Percentiles rank a stretch among this genome's conserved stretches.
These are phyloP conservation scores for Balaenoptera acutorostrata DNA, from an alignment of 2,113 vertebrate species.

Conservation along the genomic window DNA sequence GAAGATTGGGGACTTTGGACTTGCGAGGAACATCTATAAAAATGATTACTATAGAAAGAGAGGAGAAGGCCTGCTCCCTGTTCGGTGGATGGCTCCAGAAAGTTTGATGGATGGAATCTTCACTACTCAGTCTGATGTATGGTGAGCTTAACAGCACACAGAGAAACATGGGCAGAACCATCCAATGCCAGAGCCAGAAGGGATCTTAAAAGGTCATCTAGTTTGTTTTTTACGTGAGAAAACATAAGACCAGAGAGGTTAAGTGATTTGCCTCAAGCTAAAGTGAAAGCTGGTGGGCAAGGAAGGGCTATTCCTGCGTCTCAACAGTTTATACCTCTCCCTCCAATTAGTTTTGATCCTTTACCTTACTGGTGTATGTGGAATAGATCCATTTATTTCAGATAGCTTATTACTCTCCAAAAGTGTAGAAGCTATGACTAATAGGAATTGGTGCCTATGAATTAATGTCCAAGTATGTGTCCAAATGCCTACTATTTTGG, in stretches of 20 bases:
- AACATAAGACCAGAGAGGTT: not conserved
- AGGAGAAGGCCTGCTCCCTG: constrained; percentile 84
- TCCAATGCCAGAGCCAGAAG: not conserved
- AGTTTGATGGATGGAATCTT: constrained; percentile 86
- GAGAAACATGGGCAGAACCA: not conserved
- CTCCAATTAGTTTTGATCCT: not conserved
- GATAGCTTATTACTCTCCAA: not conserved
- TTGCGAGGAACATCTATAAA: constrained; percentile 85
- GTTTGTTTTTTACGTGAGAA: not conserved
- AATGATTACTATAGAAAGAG: constrained; percentile 87
- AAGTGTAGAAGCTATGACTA: not conserved
- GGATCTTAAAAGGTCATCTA: not conserved
- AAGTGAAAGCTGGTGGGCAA: not conserved
- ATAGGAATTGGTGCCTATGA: not conserved
- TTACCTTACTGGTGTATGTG: not conserved
- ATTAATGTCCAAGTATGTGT: not conserved
- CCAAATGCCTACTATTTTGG: not conserved
- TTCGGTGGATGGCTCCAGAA: constrained; percentile 87
- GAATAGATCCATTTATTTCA: not conserved
- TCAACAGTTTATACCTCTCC: not conserved
- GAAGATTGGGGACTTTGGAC: constrained; percentile 87
- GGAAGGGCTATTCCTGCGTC: not conserved
- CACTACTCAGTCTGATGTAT: constrained; percentile 83
- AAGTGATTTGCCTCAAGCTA: not conserved
- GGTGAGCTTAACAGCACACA: constrained; percentile 72